phyloP scores from a whole-genome alignment of 2,113 vertebrate species.

The Cyanoramphus novaezelandiae region DNA sequence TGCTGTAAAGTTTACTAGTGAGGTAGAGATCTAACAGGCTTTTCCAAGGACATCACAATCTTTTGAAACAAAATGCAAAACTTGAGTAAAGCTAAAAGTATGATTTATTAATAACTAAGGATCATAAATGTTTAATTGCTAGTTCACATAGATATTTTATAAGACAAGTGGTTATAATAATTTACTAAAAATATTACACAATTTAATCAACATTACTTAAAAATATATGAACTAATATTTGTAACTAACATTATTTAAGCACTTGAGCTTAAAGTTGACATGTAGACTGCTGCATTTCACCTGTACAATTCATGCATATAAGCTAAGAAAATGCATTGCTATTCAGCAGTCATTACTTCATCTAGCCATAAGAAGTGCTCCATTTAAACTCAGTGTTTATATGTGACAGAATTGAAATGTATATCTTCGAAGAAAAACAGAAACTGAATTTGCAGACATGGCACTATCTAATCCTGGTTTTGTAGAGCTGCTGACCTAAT shows the following conservation, averaged over 20 bases:
- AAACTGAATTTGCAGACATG: background rate
- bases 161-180: background rate
- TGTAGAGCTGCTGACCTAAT: conserved; percentile 11
- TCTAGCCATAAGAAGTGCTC: background rate
- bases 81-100: background rate
- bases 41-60: background rate
- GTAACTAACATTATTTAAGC: background rate
- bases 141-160: background rate
- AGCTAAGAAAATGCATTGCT: background rate
- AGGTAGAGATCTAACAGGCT: background rate
- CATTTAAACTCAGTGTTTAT: background rate
- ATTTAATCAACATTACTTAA: background rate
- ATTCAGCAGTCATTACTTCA: background rate
- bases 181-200: background rate
- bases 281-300: background rate
- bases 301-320: background rate
- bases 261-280: background rate
- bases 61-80: background rate
- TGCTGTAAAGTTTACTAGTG: background rate
- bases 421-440: conserved; percentile 14
- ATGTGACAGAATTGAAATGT: background rate
- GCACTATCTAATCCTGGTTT: background rate
- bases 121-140: background rate
- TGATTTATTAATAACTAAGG: background rate
- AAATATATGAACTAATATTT: background rate